Evolutionary conservation across 2,888 invertebrate genomes (phyloP).

Genomic region (Chrysolina oricalcia): DNA sequence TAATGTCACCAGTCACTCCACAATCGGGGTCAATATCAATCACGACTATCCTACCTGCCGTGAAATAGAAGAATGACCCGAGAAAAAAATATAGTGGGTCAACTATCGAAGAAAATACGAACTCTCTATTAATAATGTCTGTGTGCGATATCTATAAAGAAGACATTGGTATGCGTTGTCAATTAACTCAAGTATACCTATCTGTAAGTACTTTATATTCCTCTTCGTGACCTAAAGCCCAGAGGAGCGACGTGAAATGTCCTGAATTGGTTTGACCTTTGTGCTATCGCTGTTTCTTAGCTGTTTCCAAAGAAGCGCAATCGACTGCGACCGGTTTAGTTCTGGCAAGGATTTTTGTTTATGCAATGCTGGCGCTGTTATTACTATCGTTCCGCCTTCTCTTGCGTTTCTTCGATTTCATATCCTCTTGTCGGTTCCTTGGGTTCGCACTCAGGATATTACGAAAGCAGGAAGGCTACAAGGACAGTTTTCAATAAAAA

Average conservation of each 20-base stretch:
- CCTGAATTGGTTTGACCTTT: constrained; percentile 24
- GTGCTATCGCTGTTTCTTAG: constrained; percentile 14
- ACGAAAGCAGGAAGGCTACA: background rate
- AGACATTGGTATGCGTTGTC: background rate
- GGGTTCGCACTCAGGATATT: background rate
- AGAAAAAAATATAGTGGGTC: constrained; percentile 12
- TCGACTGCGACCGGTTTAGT: constrained; percentile 20
- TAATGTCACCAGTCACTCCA: background rate
- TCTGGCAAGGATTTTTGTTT: constrained; percentile 4
- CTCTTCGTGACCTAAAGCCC: constrained; percentile 23
- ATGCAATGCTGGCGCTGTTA: constrained; percentile 6
- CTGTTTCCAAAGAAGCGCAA: constrained; percentile 8
- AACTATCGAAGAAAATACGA: background rate
- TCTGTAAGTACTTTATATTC: background rate
- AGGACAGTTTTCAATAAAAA: background rate
- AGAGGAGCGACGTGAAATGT: constrained; percentile 21
- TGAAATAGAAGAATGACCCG: background rate
- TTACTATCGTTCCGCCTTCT: constrained; percentile 18
- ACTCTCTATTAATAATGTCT: background rate
- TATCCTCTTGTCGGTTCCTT: constrained; percentile 2
- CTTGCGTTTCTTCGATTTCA: constrained; percentile 9
- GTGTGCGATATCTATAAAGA: background rate
- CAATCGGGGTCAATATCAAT: constrained; percentile 8
- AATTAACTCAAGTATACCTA: background rate
- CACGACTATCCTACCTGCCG: background rate